A percentile compares a stretch with the other conserved stretches of the same genome.
These are phyloP conservation scores for Antigone vipio DNA, from an alignment of 2,113 vertebrate genomes.

Conservation along the genomic window DNA sequence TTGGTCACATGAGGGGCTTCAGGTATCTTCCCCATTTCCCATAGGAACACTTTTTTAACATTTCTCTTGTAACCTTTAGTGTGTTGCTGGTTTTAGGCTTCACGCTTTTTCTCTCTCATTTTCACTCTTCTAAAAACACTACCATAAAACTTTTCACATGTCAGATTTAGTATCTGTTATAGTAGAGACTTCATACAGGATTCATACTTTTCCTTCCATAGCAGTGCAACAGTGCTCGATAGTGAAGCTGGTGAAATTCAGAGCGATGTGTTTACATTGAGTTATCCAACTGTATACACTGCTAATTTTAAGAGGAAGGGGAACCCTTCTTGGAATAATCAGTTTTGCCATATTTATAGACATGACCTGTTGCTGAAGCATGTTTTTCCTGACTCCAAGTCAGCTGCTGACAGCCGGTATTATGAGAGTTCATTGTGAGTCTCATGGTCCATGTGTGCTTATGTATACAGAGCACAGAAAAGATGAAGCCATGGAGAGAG, in stretches of 20 bases:
- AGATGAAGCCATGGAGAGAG: not conserved
- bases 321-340: conserved; percentile 19
- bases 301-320: conserved; percentile 41
- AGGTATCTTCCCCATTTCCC: not conserved
- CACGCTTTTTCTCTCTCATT: not conserved
- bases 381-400: not conserved
- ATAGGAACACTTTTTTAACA: not conserved
- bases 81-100: not conserved
- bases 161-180: not conserved
- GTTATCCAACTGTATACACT: not conserved
- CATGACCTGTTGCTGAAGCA: not conserved
- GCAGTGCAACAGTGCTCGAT: not conserved
- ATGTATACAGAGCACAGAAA: not conserved
- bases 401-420: not conserved
- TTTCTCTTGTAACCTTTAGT: not conserved
- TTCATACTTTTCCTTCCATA: not conserved
- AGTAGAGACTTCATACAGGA: not conserved
- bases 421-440: not conserved
- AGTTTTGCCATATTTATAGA: conserved; percentile 38
- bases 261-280: conserved; percentile 26
- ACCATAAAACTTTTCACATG: not conserved
- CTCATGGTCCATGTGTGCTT: not conserved
- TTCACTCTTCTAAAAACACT: not conserved
- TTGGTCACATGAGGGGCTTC: not conserved
- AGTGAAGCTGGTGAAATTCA: conserved; percentile 14